phyloP scores from a whole-genome alignment of 2,888 invertebrate genomes.

The Agapostemon virescens region DNA sequence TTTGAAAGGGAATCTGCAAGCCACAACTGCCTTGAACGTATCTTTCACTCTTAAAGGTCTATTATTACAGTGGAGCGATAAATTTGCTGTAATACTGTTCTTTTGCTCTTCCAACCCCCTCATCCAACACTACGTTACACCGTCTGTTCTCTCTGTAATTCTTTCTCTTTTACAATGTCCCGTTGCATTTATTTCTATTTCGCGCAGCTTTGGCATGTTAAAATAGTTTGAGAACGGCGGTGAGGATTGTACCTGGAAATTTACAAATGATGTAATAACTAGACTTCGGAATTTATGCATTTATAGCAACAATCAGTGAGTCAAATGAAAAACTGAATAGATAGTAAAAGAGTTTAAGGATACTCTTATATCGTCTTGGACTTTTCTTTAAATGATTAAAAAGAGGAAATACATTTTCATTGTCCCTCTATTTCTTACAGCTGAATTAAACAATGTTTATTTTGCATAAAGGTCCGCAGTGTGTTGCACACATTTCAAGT shows the following conservation, averaged over 20 bases:
- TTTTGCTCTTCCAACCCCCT: slow-evolving; percentile 13
- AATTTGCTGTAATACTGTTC: slow-evolving; percentile 57
- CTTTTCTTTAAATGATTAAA: neutral
- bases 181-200: neutral
- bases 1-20: slow-evolving; percentile 42
- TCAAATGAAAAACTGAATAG: neutral
- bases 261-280: neutral
- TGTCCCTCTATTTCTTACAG: no score
- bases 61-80: slow-evolving; percentile 62
- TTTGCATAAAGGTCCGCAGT: no score
- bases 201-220: slow-evolving; percentile 9
- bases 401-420: neutral
- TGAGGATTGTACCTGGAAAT: neutral
- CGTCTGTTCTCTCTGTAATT: slow-evolving; percentile 24
- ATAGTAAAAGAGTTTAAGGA: neutral
- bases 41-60: slow-evolving; percentile 55
- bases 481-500: neutral
- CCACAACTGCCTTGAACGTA: slow-evolving; percentile 58
- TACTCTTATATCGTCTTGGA: neutral
- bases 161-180: slow-evolving; percentile 1
- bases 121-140: neutral
- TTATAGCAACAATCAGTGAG: neutral
- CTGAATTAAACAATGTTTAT: no score
- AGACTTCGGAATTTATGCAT: no score
- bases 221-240: neutral